phyloP scores from a whole-genome alignment of 2,113 vertebrate species.

The Datnioides undecimradiatus region DNA sequence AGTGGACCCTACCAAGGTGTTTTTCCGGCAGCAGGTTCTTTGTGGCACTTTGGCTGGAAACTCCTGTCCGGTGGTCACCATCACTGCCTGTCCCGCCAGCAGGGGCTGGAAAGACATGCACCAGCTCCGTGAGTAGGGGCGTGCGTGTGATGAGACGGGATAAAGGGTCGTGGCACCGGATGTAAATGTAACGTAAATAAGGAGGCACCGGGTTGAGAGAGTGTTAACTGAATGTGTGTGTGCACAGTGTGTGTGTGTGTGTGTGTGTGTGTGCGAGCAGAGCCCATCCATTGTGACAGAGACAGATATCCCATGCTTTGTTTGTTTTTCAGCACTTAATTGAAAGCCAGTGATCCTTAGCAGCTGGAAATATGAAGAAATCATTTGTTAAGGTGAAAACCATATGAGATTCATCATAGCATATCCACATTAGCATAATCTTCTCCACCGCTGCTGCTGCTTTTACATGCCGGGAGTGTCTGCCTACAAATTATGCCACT shows the following conservation, averaged over 20 bases:
- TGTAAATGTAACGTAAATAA: background rate
- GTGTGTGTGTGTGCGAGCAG: background rate
- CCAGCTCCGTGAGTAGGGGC: constrained; percentile 89
- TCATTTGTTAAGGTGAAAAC: constrained; percentile 46
- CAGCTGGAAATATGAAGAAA: constrained; percentile 45
- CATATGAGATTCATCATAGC: constrained; percentile 32
- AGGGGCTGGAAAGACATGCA: constrained; percentile 82
- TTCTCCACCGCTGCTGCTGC: background rate
- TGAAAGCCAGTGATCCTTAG: constrained; percentile 53
- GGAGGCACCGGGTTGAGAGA: background rate
- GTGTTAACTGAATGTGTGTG: background rate
- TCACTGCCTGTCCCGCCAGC: constrained; percentile 90
- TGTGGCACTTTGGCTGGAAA: constrained; percentile 90
- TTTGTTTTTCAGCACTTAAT: constrained; percentile 47
- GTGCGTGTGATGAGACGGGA: background rate
- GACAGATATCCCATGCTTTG: constrained; percentile 42
- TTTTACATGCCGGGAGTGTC: constrained; percentile 9
- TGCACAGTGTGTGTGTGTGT: background rate
- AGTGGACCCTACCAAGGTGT: constrained; percentile 84
- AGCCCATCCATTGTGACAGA: constrained; percentile 9
- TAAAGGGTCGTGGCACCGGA: no score
- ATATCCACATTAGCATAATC: constrained; percentile 44
- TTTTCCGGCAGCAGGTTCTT: constrained; percentile 88
- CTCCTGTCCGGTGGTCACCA: constrained; percentile 90
- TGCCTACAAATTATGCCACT: constrained; percentile 7